Evolutionary conservation across 92 coral and sea anemone genomes (phyloP), one percentile per base, ranked within the genome.

Genomic region (Galaxea fascicularis): DNA sequence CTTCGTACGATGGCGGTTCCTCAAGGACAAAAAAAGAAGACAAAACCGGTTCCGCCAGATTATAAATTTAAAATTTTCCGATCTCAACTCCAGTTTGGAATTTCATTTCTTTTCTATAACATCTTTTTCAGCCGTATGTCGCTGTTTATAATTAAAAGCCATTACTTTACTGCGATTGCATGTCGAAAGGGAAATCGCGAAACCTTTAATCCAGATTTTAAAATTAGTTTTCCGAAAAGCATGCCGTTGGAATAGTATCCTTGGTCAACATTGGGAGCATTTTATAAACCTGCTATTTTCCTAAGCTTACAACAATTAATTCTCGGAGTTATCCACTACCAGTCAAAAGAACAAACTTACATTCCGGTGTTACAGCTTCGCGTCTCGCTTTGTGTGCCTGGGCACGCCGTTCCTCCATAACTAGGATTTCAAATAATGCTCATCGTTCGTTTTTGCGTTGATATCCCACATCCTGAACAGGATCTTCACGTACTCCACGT

Each of bases 281-380:
- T 6, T 35, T 35, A 35, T 49, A 15, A 15, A 15, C 56, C 56
- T 11, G 13, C 56, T 15, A 10, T 10, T 49, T 7, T 15, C 56
- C 56, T 15, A 7, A 3, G 8, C 14, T 49, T 1, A n/a, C n/a
- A n/a, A n/a, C n/a, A n/a, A n/a, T n/a, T 35, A 35, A 35, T 35
- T 35, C n/a, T n/a, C n/a, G 56, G 15, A 15, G 9, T 49, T 49
- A 49, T 49, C 1, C 0, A 10, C 31, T 4, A 9, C 0, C 0
- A 41, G 53, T 5, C 8, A 49, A 70, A 54, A 25, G 13, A 66
- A 17, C 3, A 18, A 80, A 91, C 95, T 90, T 88, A 93, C 97
- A 92, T 82, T 49, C 97, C 94, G 10, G 94, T 91, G 68, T 88
- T 88, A 30, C 97, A 93, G 3, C 86, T 59, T 68, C 71, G 92